Conservation (phyloP, 2,113 vertebrate genomes). For the Mola mola region DNA sequence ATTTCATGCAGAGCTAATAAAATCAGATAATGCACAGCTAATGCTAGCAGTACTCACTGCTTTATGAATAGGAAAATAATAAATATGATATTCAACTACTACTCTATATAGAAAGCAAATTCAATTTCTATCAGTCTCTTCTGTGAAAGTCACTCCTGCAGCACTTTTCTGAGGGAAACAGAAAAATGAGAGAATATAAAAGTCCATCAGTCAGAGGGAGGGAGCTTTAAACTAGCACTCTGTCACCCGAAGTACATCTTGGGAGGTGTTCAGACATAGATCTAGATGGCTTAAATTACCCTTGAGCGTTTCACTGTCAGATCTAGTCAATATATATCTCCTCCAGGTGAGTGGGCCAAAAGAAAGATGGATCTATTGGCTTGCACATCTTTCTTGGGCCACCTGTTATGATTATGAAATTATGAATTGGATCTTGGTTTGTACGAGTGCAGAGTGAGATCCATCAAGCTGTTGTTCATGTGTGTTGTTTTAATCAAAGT, state of each 20-base stretch:
- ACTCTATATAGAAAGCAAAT: slow-evolving; percentile 46
- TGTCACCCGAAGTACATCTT: slow-evolving; percentile 43
- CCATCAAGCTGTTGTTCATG: not conserved
- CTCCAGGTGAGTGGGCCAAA: slow-evolving; percentile 17
- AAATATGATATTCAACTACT: slow-evolving; percentile 57
- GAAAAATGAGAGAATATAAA: slow-evolving; percentile 40
- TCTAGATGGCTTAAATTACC: slow-evolving; percentile 37
- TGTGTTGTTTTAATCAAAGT: not conserved
- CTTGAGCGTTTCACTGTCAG: slow-evolving; percentile 20
- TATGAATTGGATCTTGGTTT: slow-evolving; percentile 37
- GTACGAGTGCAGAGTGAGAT: not conserved
- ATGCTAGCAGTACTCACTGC: slow-evolving; percentile 37
- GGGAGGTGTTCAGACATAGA: slow-evolving; percentile 31
- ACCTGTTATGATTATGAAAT: slow-evolving; percentile 49
- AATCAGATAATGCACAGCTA: slow-evolving; percentile 52
- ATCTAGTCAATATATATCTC: slow-evolving; percentile 28
- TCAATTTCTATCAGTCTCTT: slow-evolving; percentile 32
- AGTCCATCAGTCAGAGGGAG: slow-evolving; percentile 44
- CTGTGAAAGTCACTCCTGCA: slow-evolving; percentile 9
- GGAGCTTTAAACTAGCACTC: slow-evolving; percentile 43
- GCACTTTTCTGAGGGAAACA: slow-evolving; percentile 29
- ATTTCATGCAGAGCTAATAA: slow-evolving; percentile 52
- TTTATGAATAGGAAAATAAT: slow-evolving; percentile 38
- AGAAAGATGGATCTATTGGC: slow-evolving; percentile 28
- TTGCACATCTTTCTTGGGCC: slow-evolving; percentile 20